Conservation (phyloP, 1,140 invertebrate genomes). For the Argopecten irradians region DNA sequence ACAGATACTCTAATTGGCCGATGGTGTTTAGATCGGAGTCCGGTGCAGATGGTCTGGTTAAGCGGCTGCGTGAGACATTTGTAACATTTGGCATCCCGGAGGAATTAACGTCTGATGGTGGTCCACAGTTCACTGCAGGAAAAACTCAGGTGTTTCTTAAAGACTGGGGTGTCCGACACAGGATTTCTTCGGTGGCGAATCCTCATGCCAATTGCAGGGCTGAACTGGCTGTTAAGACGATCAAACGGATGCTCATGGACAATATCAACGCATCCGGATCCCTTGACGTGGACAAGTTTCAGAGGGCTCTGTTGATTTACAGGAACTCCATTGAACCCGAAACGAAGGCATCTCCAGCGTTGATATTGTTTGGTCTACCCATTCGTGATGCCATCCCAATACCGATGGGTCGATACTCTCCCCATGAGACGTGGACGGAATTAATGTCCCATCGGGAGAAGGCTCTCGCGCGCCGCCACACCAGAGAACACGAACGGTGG, state of each 20-base stretch:
- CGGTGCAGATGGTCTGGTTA: conserved; percentile 45
- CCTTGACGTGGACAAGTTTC: conserved; percentile 41
- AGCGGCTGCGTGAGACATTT: conserved; percentile 48
- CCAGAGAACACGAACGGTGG: conserved; percentile 42
- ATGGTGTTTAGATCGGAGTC: conserved; percentile 14
- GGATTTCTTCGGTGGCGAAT: conserved; percentile 46
- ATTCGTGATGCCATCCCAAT: conserved; percentile 46
- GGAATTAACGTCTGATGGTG: conserved; percentile 49
- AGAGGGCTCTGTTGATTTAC: conserved; percentile 47
- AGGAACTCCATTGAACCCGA: conserved; percentile 50
- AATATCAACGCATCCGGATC: conserved; percentile 32
- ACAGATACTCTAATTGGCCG: conserved; percentile 36
- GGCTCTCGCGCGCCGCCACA: conserved; percentile 34
- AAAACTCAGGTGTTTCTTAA: conserved; percentile 39
- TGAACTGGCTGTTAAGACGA: conserved; percentile 19
- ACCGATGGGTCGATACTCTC: conserved; percentile 37
- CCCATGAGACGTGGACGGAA: conserved; percentile 46
- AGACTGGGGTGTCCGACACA: conserved; percentile 44
- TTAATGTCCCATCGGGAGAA: conserved; percentile 25
- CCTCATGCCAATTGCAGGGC: conserved; percentile 37
- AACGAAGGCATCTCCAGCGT: conserved; percentile 47
- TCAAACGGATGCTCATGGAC: conserved; percentile 28
- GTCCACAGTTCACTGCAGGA: conserved; percentile 31
- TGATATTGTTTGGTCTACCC: conserved; percentile 50
- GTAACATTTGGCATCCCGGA: conserved; percentile 53